Conservation (phyloP, 2,113 vertebrate species). For the Danionella cerebrum region DNA sequence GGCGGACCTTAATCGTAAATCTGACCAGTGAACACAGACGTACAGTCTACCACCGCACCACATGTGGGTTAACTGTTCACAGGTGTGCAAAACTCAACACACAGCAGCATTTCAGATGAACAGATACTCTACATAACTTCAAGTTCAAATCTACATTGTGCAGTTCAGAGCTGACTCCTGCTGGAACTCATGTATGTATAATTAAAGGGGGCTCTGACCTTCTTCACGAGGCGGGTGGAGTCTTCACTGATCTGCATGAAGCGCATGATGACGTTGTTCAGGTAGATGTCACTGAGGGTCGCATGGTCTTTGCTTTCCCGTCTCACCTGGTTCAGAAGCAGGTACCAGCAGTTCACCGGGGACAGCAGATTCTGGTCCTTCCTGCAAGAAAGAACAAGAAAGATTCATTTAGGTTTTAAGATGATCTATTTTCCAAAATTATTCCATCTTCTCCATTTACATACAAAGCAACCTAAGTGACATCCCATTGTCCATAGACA, state of each 20-base stretch:
- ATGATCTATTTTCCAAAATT: no score
- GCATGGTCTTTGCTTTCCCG: slow-evolving; percentile 96
- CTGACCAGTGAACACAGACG: neutral
- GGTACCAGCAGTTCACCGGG: slow-evolving; percentile 97
- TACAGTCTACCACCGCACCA: neutral
- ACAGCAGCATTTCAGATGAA: no score
- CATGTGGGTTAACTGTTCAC: neutral
- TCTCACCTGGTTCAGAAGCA: slow-evolving; percentile 95
- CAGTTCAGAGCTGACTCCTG: neutral
- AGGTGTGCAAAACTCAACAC: slow-evolving; percentile 1
- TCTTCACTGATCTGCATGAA: slow-evolving; percentile 99
- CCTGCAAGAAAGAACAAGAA: slow-evolving; percentile 51
- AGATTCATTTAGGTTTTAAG: neutral
- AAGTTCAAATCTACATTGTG: no score
- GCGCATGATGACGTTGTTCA: slow-evolving; percentile 98
- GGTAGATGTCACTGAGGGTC: slow-evolving; percentile 92
- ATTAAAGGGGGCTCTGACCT: slow-evolving; percentile 63
- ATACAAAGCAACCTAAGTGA: no score
- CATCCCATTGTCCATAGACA: no score
- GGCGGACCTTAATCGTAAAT: slow-evolving; percentile 32
- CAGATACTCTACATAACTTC: no score
- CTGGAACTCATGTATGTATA: neutral
- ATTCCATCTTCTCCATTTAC: no score
- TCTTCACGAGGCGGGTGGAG: slow-evolving; percentile 95
- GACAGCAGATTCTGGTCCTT: slow-evolving; percentile 97